phyloP scores from a whole-genome alignment of 2,797 vertebrate species.

The Phrynocephalus forsythii region DNA sequence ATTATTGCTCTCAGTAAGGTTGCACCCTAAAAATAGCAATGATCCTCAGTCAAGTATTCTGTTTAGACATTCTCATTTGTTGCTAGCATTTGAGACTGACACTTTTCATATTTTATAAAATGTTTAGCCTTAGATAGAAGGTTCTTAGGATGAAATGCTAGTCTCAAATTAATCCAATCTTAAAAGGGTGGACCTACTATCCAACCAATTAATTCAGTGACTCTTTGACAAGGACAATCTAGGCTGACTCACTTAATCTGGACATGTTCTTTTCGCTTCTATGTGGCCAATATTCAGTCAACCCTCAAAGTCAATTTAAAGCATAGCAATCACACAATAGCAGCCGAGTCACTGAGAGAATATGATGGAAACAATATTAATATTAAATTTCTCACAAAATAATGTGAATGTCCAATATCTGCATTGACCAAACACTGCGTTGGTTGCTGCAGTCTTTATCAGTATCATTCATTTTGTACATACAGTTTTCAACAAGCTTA shows the following conservation, averaged over 20 bases:
- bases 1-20: neutral
- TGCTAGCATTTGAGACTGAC: too few species aligned
- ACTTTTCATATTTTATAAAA: too few species aligned
- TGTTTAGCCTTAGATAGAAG: too few species aligned
- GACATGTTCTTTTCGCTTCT: neutral
- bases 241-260: neutral
- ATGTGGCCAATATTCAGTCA: neutral
- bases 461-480: conserved; percentile 38
- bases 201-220: too few species aligned
- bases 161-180: too few species aligned
- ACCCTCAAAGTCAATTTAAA: neutral
- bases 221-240: too few species aligned
- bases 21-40: neutral
- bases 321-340: neutral
- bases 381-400: conserved; percentile 1
- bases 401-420: conserved; percentile 17
- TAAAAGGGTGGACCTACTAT: too few species aligned
- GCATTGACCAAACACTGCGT: neutral
- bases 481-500: conserved; percentile 47
- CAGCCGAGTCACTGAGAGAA: neutral
- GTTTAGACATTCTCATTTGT: neutral
- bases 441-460: conserved; percentile 47
- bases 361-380: neutral
- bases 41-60: neutral
- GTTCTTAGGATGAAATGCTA: too few species aligned